Percentiles rank a stretch among this genome's conserved stretches.
These are phyloP conservation scores for Apodemus sylvaticus DNA, from an alignment of 2,113 vertebrate species.

Conservation along the genomic window DNA sequence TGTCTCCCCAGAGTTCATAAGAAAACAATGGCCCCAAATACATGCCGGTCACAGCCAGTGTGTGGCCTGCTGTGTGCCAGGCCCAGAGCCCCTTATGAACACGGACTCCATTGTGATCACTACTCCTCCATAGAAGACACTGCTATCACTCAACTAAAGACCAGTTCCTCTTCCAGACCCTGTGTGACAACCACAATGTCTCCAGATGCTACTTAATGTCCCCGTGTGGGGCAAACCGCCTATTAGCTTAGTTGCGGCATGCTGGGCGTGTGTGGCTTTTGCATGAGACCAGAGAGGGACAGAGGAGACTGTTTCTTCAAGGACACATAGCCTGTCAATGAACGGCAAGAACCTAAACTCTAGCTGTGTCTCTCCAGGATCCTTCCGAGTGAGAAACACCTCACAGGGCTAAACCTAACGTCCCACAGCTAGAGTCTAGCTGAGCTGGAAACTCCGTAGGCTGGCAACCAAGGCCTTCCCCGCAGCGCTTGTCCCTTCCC, in stretches of 20 bases:
- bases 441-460: neutral
- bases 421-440: neutral
- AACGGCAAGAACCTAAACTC: neutral
- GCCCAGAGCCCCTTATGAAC: neutral
- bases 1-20: neutral
- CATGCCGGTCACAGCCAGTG: fast-evolving
- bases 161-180: too few relatives aligned
- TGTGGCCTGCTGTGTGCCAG: fast-evolving
- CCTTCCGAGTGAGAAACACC: neutral
- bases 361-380: neutral
- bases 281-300: neutral
- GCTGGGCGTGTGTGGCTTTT: too few relatives aligned
- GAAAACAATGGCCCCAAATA: neutral
- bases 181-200: too few relatives aligned
- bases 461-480: neutral
- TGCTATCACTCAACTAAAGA: too few relatives aligned
- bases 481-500: neutral
- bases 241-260: too few relatives aligned
- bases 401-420: neutral
- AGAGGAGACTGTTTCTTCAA: neutral
- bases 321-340: neutral
- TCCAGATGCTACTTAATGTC: too few relatives aligned
- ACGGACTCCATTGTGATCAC: too few relatives aligned
- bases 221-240: too few relatives aligned
- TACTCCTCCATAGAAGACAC: fast-evolving